Conservation (phyloP, 2,888 invertebrate species). For the Ornithoptera alexandrae region DNA sequence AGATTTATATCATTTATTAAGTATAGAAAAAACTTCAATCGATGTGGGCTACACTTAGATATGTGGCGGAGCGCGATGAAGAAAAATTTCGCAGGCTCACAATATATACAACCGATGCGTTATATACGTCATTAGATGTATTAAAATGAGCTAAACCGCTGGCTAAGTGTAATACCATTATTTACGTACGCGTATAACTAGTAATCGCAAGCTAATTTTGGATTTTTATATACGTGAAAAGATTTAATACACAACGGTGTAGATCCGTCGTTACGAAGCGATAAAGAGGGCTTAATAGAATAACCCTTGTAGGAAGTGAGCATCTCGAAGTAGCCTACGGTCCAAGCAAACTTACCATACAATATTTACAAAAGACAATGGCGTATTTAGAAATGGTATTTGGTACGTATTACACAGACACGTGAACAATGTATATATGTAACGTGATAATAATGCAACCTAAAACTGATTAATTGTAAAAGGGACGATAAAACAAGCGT, state of each 20-base stretch:
- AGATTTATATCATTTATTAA: conserved; percentile 57
- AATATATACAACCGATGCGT: conserved; percentile 63
- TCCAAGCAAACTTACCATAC: conserved; percentile 67
- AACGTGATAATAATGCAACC: conserved; percentile 10
- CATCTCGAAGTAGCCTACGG: conserved; percentile 71
- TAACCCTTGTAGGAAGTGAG: conserved; percentile 78
- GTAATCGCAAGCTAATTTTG: conserved; percentile 73
- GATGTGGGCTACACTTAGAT: conserved; percentile 71
- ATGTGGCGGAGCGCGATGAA: conserved; percentile 72
- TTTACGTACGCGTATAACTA: conserved; percentile 62
- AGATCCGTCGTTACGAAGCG: conserved; percentile 68
- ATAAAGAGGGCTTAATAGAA: conserved; percentile 74
- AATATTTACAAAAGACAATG: conserved; percentile 70
- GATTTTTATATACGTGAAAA: conserved; percentile 64
- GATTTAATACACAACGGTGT: conserved; percentile 59
- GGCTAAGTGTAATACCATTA: conserved; percentile 34
- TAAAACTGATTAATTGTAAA: background rate
- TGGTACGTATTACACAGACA: conserved; percentile 17
- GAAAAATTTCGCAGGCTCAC: conserved; percentile 58
- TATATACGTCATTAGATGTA: conserved; percentile 37
- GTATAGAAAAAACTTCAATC: conserved; percentile 69
- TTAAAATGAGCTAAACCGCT: conserved; percentile 18
- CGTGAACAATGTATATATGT: conserved; percentile 24
- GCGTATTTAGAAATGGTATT: conserved; percentile 47
- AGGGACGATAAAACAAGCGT: background rate